Evolutionary conservation across 2,797 vertebrate species (phyloP).

Genomic region (Halcyon chelicuti): DNA sequence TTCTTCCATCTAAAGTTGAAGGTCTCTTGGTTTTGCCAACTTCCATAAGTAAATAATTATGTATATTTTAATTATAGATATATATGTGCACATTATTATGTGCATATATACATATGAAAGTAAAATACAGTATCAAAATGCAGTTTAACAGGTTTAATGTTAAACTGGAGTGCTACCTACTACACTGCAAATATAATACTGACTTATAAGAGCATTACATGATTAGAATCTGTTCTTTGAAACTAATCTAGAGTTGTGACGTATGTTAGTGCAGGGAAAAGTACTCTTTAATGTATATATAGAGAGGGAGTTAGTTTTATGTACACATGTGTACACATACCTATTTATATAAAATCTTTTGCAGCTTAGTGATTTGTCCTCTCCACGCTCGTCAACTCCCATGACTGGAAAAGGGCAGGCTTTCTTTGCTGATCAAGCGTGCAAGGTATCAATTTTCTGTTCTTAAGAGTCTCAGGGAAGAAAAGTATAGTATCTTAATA

Average conservation of each 20-base stretch:
- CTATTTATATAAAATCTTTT: slow-evolving; percentile 30
- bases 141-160: background rate
- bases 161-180: background rate
- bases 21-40: background rate
- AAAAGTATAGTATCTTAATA: background rate
- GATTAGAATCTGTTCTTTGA: background rate
- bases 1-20: background rate
- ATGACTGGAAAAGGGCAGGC: slow-evolving; percentile 86
- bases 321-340: background rate
- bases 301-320: background rate
- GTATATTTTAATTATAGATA: background rate
- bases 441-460: slow-evolving; percentile 82
- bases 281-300: background rate
- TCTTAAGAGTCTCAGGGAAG: background rate
- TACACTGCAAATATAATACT: background rate
- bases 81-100: background rate
- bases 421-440: slow-evolving; percentile 85
- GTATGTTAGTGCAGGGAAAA: background rate
- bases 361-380: slow-evolving; percentile 86
- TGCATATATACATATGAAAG: background rate
- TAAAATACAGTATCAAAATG: background rate
- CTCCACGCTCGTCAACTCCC: slow-evolving; percentile 86
- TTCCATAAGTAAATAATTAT: background rate
- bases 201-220: background rate
- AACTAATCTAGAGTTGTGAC: background rate